These are phyloP conservation scores for Stichopus horrens DNA, from an alignment of 53 echinoderm and acorn worm species.

Conservation along the genomic window DNA sequence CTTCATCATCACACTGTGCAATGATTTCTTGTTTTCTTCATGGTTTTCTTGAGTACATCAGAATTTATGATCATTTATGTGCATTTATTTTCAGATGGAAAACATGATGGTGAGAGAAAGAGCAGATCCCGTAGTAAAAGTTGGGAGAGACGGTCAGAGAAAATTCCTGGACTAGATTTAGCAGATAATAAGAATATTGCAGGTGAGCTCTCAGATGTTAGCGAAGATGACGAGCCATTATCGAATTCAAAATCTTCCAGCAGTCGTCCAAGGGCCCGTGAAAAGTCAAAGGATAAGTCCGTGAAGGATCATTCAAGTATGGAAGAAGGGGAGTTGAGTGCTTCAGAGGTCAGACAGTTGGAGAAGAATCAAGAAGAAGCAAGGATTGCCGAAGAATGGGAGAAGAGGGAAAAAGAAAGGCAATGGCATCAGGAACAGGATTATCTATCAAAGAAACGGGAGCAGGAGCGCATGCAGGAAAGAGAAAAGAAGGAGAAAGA, in stretches of 20 bases:
- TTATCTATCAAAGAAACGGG: background rate
- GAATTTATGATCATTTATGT: too few relatives aligned
- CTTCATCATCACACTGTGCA: too few relatives aligned
- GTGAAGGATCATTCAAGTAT: background rate
- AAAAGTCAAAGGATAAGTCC: background rate
- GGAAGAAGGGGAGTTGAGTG: conserved; percentile 34
- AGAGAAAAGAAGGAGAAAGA: background rate
- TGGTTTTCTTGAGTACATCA: too few relatives aligned
- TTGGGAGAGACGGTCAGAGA: background rate
- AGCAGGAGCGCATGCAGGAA: background rate
- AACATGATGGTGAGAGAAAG: background rate
- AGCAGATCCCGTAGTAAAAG: background rate
- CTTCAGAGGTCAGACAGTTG: conserved; percentile 2
- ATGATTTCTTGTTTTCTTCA: too few relatives aligned
- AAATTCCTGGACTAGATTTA: conserved; percentile 21
- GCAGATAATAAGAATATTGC: background rate
- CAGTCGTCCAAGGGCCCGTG: background rate
- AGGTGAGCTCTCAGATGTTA: conserved; percentile 18
- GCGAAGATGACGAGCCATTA: conserved; percentile 1
- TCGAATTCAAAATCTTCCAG: background rate
- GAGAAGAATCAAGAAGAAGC: conserved; percentile 20
- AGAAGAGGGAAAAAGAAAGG: background rate
- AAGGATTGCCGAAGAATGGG: conserved; percentile 18
- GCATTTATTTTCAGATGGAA: too few relatives aligned
- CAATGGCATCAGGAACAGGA: background rate